Percentiles rank a stretch among this genome's conserved stretches.
Evolutionary conservation across 2,113 vertebrate genomes (phyloP).

Genomic region (Steatornis caripensis): DNA sequence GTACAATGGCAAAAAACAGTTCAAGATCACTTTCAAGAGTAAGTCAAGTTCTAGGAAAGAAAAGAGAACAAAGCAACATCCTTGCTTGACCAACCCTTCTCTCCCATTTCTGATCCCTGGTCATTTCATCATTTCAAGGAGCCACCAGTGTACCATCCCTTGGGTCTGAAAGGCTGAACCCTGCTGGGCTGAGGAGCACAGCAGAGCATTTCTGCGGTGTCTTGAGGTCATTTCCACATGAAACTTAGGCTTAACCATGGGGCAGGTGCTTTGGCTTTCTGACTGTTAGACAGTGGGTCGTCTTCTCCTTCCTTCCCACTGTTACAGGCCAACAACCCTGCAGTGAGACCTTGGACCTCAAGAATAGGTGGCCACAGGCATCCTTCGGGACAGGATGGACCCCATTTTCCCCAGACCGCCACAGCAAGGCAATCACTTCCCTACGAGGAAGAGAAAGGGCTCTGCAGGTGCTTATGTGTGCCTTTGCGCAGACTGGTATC

Average conservation of each 20-base stretch:
- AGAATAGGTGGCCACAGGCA: not conserved
- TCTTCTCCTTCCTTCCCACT: not conserved
- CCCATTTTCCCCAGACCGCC: not conserved
- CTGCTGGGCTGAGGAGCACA: not conserved
- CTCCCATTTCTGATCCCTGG: not conserved
- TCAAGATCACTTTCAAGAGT: not conserved
- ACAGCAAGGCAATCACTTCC: no score
- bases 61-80: not conserved
- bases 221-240: not conserved
- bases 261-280: not conserved
- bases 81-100: not conserved
- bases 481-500: not conserved
- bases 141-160: accelerated
- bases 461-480: not conserved
- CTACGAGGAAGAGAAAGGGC: not conserved
- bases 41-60: not conserved
- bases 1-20: not conserved
- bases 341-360: not conserved
- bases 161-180: not conserved
- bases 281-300: not conserved
- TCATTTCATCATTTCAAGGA: not conserved
- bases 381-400: not conserved
- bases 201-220: not conserved
- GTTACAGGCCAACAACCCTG: not conserved
- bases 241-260: not conserved